Conservation (phyloP, 2,797 vertebrate genomes). For the Siniperca undulata region DNA sequence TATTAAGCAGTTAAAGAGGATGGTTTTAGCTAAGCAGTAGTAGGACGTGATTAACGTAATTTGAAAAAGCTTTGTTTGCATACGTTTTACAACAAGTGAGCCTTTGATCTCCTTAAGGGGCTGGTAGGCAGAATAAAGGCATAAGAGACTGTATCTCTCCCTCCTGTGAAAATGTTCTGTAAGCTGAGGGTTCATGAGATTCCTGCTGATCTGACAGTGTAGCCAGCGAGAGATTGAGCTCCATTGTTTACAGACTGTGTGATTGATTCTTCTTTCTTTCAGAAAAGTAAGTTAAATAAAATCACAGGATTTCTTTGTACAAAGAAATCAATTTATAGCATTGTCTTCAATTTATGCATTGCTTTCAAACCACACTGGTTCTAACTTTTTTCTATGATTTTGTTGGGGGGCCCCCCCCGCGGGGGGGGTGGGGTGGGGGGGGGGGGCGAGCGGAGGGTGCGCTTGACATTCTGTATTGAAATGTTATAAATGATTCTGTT, state of each 20-base stretch:
- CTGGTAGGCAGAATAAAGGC: slow-evolving; percentile 42
- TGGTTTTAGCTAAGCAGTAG: slow-evolving; percentile 69
- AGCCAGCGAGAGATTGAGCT: slow-evolving; percentile 52
- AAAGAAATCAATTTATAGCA: slow-evolving; percentile 28
- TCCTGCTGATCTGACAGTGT: slow-evolving; percentile 66
- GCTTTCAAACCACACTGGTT: slow-evolving; percentile 11
- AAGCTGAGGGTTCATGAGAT: slow-evolving; percentile 53
- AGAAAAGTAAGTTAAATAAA: slow-evolving; percentile 46
- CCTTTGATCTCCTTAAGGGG: slow-evolving; percentile 73
- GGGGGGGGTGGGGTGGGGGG: too few species aligned
- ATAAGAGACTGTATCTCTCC: slow-evolving; percentile 33
- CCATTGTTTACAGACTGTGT: slow-evolving; percentile 50
- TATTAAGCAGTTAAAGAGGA: slow-evolving; percentile 73
- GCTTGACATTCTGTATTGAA: slow-evolving; percentile 38
- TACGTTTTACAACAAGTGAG: slow-evolving; percentile 59
- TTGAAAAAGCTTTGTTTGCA: slow-evolving; percentile 74
- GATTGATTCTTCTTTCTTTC: slow-evolving; percentile 51
- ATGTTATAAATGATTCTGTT: slow-evolving; percentile 72
- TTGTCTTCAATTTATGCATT: neutral
- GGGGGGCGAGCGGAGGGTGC: too few species aligned
- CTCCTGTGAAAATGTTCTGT: slow-evolving; percentile 44
- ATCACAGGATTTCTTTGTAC: slow-evolving; percentile 18
- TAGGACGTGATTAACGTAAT: slow-evolving; percentile 68
- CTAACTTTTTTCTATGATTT: neutral
- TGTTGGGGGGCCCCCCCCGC: too few species aligned